Base-by-base conservation (phyloP, 2,888 invertebrate genomes). In the Neoitamus cyanurus region DNA sequence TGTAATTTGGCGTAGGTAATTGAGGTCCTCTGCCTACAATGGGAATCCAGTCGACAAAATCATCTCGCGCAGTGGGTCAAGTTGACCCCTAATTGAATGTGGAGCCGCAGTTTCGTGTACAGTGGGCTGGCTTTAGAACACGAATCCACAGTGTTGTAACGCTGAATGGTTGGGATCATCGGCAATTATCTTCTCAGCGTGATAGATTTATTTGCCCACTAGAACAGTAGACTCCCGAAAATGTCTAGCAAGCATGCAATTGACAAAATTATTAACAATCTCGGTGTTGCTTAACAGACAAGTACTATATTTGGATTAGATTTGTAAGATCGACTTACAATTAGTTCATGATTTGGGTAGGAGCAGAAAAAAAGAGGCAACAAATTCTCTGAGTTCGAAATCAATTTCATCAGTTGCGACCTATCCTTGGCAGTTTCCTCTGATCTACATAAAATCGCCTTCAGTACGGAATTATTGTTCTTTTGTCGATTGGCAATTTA, bases 1-100 rank as follows among this genome's bases (percentile, higher is more conserved):
- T 75, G 75, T 25, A 75, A 75, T 75, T 73, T 37, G 42, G 25
- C 42, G 5, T n/a, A 73, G 73, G 7, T 73, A 75, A 75, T 75
- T 75, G 42, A 3, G 9, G 46, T 31, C 37, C 28, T 75, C 5
- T 4, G 28, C 13, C 28, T 42, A 75, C 28, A 37, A 75, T 75
- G 20, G 13, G 75, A 20, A 30, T 42, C 7, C 9, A 42, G n/a
- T n/a, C 42, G 25, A 34, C 9, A n/a, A 5, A 42, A 75, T 30
- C 36, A 15, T 75, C 28, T 13, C n/a, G 20, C 31, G 28, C 25
- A 75, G 25, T 75, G n/a, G 75, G 75, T 75, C 75, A 75, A 75
- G 25, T 75, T 75, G 42, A 58, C 58, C 20, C 58, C 58, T 25
- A 11, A 58, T 25, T 58, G 20, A 58, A 25, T 25, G 20, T 58